Base-by-base conservation (phyloP, 1,140 invertebrate genomes). In the Macrobrachium rosenbergii region DNA sequence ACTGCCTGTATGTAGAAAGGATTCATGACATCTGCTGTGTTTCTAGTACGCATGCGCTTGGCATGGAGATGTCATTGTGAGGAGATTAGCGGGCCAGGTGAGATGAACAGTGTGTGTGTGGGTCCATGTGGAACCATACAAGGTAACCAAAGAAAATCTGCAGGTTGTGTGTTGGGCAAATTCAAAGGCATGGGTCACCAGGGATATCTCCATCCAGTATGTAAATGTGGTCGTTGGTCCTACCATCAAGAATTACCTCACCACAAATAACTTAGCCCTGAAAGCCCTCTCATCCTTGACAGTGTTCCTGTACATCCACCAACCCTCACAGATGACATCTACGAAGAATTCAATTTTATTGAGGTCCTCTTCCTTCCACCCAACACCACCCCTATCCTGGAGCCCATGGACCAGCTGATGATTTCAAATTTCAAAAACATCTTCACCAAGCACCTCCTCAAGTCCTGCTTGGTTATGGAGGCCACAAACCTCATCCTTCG, bases 391-490 rank as follows among this genome's bases (percentile, higher is more conserved):
- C 78, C 83, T 14, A 17, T 87, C 3, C 82, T 90, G 28, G 76
- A 77, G 75, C 75, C 75, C 43, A 77, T 14, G 23, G 75, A 43
- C 75, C 75, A 77, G 37, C 75, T 52, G 75, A 28, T 77, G 16
- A 52, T 43, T 77, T 77, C 75, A 21, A 89, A 62, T 67, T 90
- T 90, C 75, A 90, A 89, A 62, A 90, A 89, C 21, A 69, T 83
- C 75, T 90, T 87, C 73, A 89, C 79, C 21, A 89, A 82, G 45
- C 37, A 37, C 58, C 43, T 89, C 6, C 89, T 89, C 58, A 16
- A 58, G 6, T 11, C 1, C 12, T 88, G 77, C 60, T 89, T 83
- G 89, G 78, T 89, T 17, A 75, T 52, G 0, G 63, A 81, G 59
- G 69, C 23, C 64, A 82, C 89, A 58, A 77, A 89, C 67, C 69